phyloP scores from a whole-genome alignment of 2,113 vertebrate genomes.

The Hyperopisus bebe region DNA sequence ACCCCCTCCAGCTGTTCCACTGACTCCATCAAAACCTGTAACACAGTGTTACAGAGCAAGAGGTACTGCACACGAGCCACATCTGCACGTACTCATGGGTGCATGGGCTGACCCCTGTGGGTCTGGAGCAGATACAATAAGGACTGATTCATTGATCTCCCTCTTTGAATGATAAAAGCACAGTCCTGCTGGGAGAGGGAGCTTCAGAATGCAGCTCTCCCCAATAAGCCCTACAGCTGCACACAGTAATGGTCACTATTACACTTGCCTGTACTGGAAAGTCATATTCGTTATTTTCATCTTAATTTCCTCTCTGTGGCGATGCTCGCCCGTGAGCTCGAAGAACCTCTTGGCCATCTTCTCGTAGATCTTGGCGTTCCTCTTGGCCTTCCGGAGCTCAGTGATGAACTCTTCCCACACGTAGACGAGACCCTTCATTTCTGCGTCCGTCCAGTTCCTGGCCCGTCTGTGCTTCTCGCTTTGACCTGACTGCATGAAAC shows the following conservation, averaged over 20 bases:
- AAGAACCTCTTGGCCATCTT: conserved; percentile 96
- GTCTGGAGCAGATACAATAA: not conserved
- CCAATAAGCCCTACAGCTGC: not conserved
- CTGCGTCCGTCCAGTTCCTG: conserved; percentile 94
- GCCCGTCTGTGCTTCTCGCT: conserved; percentile 91
- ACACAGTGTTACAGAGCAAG: not conserved
- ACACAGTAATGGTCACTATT: conserved; percentile 12
- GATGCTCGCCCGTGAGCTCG: conserved; percentile 89
- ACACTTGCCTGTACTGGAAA: conserved; percentile 94
- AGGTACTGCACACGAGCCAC: not conserved
- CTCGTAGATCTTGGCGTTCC: conserved; percentile 96
- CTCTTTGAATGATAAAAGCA: not conserved
- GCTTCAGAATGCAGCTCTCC: not conserved
- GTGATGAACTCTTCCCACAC: conserved; percentile 95
- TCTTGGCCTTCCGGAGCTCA: conserved; percentile 91
- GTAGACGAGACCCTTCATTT: conserved; percentile 93
- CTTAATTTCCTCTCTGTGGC: conserved; percentile 96
- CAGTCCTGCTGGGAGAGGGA: not conserved
- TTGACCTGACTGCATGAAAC: conserved; percentile 76
- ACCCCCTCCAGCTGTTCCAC: not conserved
- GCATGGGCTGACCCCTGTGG: not conserved
- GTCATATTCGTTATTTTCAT: conserved; percentile 99
- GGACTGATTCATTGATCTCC: not conserved
- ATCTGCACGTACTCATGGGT: not conserved
- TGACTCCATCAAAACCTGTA: not conserved